These are phyloP conservation scores for Solenodon paradoxus DNA, from an alignment of 2,113 vertebrate species.

Conservation along the genomic window DNA sequence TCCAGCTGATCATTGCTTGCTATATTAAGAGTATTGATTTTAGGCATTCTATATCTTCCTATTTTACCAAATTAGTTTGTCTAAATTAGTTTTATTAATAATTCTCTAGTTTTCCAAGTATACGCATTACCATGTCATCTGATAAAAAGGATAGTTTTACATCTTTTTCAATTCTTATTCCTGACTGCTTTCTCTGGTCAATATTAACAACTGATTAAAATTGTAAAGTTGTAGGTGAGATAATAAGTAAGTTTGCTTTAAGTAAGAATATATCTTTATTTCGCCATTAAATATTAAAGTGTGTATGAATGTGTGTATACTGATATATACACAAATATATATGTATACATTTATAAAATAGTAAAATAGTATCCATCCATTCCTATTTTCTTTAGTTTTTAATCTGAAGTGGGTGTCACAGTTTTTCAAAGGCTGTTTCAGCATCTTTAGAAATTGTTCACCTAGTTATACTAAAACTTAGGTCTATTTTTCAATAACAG, in stretches of 20 bases:
- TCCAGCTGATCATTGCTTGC: neutral
- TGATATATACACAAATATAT: neutral
- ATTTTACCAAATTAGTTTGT: neutral
- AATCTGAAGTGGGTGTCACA: neutral
- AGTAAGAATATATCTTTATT: neutral
- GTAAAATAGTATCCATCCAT: neutral
- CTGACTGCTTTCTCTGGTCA: neutral
- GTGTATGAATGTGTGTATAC: neutral
- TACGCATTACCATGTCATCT: neutral
- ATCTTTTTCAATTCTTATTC: neutral
- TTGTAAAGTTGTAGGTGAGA: neutral
- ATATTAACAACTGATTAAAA: neutral
- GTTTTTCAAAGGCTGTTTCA: neutral
- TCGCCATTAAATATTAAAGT: neutral
- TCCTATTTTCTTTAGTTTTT: neutral
- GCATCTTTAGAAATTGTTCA: neutral
- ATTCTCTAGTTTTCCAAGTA: neutral
- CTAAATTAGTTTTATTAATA: neutral
- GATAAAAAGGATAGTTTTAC: neutral
- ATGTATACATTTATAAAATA: neutral
- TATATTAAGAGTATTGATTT: conserved; percentile 5
- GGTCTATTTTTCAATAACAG: neutral
- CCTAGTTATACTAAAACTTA: neutral
- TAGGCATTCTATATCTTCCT: neutral
- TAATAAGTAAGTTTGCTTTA: neutral